Conservation (phyloP, 1,140 invertebrate genomes). For the Euura lappo region DNA sequence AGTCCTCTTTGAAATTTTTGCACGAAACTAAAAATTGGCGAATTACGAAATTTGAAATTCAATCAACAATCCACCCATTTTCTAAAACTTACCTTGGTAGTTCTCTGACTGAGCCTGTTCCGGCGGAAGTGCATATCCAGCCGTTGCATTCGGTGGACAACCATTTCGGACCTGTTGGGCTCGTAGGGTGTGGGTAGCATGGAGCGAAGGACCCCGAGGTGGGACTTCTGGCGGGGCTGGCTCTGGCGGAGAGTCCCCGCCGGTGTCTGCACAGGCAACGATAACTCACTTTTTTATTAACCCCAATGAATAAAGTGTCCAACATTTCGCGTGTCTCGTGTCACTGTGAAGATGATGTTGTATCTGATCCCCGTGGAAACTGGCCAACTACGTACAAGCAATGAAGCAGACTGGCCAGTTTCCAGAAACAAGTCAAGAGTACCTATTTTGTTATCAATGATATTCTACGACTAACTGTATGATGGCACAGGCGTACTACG, state of each 20-base stretch:
- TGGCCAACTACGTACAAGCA: no score
- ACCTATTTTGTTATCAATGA: no score
- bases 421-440: no score
- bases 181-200: conserved; percentile 56
- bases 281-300: conserved; percentile 9
- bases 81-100: conserved; percentile 41
- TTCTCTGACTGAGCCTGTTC: conserved; percentile 44
- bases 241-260: conserved; percentile 73
- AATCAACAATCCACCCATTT: neutral
- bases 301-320: neutral
- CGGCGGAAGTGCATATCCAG: conserved; percentile 37
- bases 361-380: no score
- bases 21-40: neutral
- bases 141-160: conserved; percentile 41
- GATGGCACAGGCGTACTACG: no score
- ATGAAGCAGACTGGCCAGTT: no score
- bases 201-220: conserved; percentile 72
- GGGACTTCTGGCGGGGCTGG: conserved; percentile 77
- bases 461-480: no score
- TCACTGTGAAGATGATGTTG: no score
- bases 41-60: neutral
- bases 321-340: no score
- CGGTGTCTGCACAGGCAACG: conserved; percentile 57
- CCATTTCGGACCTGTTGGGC: conserved; percentile 47
- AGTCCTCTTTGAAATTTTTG: neutral